Conservation (phyloP, 2,888 invertebrate species). For the Schrankia costaestrigalis region DNA sequence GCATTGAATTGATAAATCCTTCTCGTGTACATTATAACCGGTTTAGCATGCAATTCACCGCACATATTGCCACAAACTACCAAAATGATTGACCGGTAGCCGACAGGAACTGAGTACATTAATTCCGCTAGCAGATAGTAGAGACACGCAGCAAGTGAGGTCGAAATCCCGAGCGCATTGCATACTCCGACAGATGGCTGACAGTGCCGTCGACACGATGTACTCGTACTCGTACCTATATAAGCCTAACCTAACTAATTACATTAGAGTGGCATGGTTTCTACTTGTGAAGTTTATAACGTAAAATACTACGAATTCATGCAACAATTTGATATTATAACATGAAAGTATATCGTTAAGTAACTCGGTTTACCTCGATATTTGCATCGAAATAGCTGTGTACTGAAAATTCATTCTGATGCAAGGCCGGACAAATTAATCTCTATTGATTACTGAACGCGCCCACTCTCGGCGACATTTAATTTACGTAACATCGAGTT, state of each 20-base stretch:
- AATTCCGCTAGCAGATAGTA: conserved; percentile 9
- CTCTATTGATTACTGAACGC: background rate
- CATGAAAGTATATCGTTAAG: too few relatives aligned
- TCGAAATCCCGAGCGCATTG: conserved; percentile 32
- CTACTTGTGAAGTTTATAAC: too few relatives aligned
- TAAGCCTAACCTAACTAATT: too few relatives aligned
- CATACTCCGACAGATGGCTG: conserved; percentile 16
- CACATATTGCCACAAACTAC: too few relatives aligned
- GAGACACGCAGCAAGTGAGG: conserved; percentile 21
- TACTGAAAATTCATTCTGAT: conserved; percentile 1
- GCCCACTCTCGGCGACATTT: background rate
- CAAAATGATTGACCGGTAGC: conserved; percentile 7
- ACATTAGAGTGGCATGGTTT: too few relatives aligned
- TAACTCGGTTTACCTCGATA: too few relatives aligned
- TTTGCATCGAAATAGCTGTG: conserved; percentile 1
- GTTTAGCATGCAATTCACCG: too few relatives aligned
- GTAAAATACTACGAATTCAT: too few relatives aligned
- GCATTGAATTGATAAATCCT: too few relatives aligned
- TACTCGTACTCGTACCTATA: too few relatives aligned
- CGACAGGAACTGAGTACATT: conserved; percentile 11
- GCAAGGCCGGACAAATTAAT: conserved; percentile 3
- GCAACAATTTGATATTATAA: too few relatives aligned
- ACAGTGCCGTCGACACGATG: conserved; percentile 30
- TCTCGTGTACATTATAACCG: too few relatives aligned
- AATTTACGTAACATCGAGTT: background rate